Base-by-base conservation (phyloP, 2,888 invertebrate genomes). In the Ophraella communa region DNA sequence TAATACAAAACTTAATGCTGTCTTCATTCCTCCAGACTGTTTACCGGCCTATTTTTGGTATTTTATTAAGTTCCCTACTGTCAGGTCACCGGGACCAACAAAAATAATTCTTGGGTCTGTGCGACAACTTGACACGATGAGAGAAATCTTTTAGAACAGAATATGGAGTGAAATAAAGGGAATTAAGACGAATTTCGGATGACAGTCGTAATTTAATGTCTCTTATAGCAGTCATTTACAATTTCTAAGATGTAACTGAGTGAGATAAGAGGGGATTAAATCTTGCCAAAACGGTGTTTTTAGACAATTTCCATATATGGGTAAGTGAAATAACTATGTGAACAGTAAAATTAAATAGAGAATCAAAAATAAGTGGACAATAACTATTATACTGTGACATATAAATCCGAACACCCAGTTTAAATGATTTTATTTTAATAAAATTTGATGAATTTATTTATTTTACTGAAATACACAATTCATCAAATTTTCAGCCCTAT, bases 121-220 rank as follows among this genome's bases (percentile, higher is more conserved):
- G 44, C 30, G 45, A 56, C 56, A 45, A 56, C 56, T 56, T 56
- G 56, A 56, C 33, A 45, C 30, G 56, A 14, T 27, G 45, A 8
- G 17, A 51, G 27, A 51, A 24, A 51, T 51, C 49, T 51, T 23
- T 47, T 17, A 27, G 27, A 24, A 24, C 11, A 51, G 49, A 27
- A 23, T 5, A 27, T 27, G 14, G 49, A 27, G 14, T 51, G 49
- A 27, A 51, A 51, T 27, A 47, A 21, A n/a, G 10, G 20, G 42
- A 42, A 42, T 42, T 42, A 47, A 47, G 49, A 27, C 27, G 49
- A 23, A 51, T 51, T 51, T 51, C 24, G 24, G 27, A 27, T 17
- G 49, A 27, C 49, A 51, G 49, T 51, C 24, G 24, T 51, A 51
- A 51, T 51, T 51, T 27, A 51, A 23, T 27, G 27, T 51, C 14